phyloP scores from a whole-genome alignment of 2,888 invertebrate species.

The Agrotis exclamationis region DNA sequence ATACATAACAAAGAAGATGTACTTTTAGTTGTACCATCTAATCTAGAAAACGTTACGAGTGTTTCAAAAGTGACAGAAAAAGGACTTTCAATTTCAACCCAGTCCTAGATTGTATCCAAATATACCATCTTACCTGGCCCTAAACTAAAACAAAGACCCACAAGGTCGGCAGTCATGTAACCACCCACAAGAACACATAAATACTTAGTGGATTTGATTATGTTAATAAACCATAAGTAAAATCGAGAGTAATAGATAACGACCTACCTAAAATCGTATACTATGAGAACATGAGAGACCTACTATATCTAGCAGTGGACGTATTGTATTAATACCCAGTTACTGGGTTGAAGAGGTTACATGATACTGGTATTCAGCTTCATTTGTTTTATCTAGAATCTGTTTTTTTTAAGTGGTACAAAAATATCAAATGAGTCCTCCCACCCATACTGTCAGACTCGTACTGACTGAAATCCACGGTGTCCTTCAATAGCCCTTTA shows the following conservation, averaged over 20 bases:
- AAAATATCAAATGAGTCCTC: too few species aligned
- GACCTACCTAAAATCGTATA: neutral
- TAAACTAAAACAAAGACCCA: slow-evolving; percentile 16
- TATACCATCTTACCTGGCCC: slow-evolving; percentile 4
- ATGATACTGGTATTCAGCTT: neutral
- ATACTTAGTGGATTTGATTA: slow-evolving; percentile 35
- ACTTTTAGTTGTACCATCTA: neutral
- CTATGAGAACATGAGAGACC: neutral
- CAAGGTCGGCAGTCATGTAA: slow-evolving; percentile 37
- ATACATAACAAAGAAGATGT: neutral
- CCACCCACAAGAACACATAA: slow-evolving; percentile 36
- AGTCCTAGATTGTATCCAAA: slow-evolving; percentile 1
- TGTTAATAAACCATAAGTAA: slow-evolving; percentile 28
- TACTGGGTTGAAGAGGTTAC: neutral
- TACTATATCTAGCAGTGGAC: neutral
- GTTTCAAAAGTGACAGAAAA: neutral
- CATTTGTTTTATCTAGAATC: too few species aligned
- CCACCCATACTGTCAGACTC: too few species aligned
- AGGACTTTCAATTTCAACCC: neutral
- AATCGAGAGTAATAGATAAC: slow-evolving; percentile 21
- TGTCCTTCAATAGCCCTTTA: too few species aligned
- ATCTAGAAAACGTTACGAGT: neutral
- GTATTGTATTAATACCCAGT: too few species aligned
- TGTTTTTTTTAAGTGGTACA: too few species aligned
- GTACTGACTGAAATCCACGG: too few species aligned